Conservation (phyloP, 2,113 vertebrate species). For the Chionomys nivalis region DNA sequence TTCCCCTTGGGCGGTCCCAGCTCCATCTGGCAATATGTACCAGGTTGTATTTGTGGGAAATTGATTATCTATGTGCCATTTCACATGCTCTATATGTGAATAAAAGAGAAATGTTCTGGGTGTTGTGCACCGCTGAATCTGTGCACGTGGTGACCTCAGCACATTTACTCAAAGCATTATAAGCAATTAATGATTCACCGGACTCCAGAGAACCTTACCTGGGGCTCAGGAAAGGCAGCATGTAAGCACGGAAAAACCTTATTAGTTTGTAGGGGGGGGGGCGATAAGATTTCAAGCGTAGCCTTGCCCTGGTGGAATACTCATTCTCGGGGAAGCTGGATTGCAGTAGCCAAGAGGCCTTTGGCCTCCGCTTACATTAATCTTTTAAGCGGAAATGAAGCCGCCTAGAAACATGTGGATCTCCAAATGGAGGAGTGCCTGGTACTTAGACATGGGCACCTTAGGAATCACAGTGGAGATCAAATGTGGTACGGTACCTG, state of each 20-base stretch:
- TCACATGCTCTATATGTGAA: constrained; percentile 44
- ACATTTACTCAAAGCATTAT: not conserved
- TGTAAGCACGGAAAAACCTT: constrained; percentile 9
- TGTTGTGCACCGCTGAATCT: constrained; percentile 13
- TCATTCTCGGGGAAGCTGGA: constrained; percentile 52
- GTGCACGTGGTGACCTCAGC: not conserved
- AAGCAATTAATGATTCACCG: constrained; percentile 61
- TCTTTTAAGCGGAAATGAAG: constrained; percentile 67
- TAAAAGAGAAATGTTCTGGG: constrained; percentile 52
- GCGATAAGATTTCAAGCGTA: constrained; percentile 53
- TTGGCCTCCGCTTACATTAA: constrained; percentile 16
- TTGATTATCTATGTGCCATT: constrained; percentile 48
- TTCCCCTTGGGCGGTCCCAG: not conserved
- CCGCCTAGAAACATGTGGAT: constrained; percentile 9
- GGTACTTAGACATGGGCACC: not conserved
- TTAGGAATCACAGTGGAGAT: not conserved
- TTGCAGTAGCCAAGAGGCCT: constrained; percentile 67
- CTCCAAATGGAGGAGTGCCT: constrained; percentile 21
- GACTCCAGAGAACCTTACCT: constrained; percentile 41
- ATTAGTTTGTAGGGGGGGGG: constrained; percentile 64
- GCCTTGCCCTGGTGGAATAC: constrained; percentile 1
- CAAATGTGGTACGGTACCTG: not conserved
- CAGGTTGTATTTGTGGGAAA: constrained; percentile 54
- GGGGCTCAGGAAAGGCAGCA: constrained; percentile 39
- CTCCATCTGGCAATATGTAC: not conserved